Conservation (phyloP, 2,888 invertebrate genomes). For the Hemaris fuciformis region DNA sequence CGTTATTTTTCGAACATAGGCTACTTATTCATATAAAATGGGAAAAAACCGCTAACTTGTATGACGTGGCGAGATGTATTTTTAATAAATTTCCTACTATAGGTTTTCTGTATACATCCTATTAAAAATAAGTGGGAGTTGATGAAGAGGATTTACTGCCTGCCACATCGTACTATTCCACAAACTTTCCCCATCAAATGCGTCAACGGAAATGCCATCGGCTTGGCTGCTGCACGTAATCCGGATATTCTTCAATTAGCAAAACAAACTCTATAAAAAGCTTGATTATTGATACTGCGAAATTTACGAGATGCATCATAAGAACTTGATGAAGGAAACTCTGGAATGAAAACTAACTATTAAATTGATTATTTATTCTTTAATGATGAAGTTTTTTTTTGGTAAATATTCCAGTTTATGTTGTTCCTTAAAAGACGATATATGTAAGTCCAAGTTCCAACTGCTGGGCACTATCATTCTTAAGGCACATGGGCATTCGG, state of each 20-base stretch:
- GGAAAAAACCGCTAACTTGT: too few species aligned
- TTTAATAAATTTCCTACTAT: background rate
- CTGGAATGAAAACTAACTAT: too few species aligned
- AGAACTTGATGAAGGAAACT: background rate
- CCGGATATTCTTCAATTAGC: background rate
- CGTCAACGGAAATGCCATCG: conserved; percentile 5
- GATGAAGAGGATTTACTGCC: background rate
- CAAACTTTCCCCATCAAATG: background rate
- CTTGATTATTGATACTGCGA: background rate
- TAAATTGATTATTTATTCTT: too few species aligned
- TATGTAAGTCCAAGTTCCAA: too few species aligned
- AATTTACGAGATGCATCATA: background rate
- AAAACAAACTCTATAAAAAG: background rate
- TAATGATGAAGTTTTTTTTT: too few species aligned
- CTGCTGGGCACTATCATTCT: too few species aligned
- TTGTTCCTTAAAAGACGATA: too few species aligned
- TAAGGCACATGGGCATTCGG: too few species aligned
- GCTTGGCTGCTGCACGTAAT: background rate
- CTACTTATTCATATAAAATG: too few species aligned
- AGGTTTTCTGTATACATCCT: background rate
- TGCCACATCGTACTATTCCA: background rate
- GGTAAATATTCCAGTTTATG: too few species aligned
- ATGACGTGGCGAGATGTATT: too few species aligned
- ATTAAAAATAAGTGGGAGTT: background rate
- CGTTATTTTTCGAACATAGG: too few species aligned